Base-by-base conservation (phyloP, 2,888 invertebrate genomes). In the Heteropelma amictum region DNA sequence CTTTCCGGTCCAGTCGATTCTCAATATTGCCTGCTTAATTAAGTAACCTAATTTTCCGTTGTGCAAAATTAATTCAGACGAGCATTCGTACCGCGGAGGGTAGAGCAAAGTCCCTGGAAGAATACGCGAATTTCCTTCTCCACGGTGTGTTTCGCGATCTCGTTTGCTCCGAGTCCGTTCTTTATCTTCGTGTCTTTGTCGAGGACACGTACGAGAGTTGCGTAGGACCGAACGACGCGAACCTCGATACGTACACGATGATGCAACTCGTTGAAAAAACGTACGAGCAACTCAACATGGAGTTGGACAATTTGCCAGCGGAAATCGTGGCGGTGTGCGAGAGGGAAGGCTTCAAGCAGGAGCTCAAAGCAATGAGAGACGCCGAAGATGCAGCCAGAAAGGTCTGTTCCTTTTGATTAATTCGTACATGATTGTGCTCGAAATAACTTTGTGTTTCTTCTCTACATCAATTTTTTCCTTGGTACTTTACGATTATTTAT, bases 121-220 rank as follows among this genome's bases (percentile, higher is more conserved):
- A 88, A 6, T 90, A 91, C 65, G 92, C 93, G 73, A 89, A 90
- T 73, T 89, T 90, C 80, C 88, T 93, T 63, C 87, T 94, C 10
- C 87, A 91, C 72, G 91, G 91, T 8, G 86, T 91, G 47, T 93
- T 93, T 84, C 92, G 91, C 68, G 89, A 91, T 12, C 87, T 91
- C 30, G 90, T 93, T 0, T 91, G 91, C 61, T 90, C 92, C 8
- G 89, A 90, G 33, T 91, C 92, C 7, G 91, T 92, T 30, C 87
- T 93, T 19, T 91, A 92, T 83, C 85, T 93, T 35, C 88, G 90
- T 73, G 89, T 92, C 5, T 92, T 92, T 83, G 90, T 94, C 64
- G 92, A 93, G 83, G 93, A 93, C 83, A 91, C 93, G 28, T 94
- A 92, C 83, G 93, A 93, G 85, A 91, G 90, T 49, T 89, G 93